Base-by-base conservation (phyloP, 2,113 vertebrate genomes). In the Phylloscopus trochilus region DNA sequence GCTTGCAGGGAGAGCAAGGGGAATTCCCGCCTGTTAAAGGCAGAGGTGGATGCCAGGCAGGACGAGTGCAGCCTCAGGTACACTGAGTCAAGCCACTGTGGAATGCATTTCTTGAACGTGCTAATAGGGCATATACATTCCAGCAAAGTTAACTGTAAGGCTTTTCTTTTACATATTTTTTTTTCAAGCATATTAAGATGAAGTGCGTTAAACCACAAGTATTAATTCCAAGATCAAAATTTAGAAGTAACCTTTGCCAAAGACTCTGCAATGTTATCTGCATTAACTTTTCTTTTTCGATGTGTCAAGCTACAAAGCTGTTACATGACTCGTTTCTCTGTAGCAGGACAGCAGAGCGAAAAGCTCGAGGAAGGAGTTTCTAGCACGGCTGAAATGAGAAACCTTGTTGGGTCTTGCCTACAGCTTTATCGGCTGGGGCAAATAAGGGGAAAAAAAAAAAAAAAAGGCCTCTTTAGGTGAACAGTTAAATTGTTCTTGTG, bases 81-180 rank as follows among this genome's bases (percentile, higher is more conserved):
- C 33, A 1, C 9, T 4, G 0, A 4, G 3, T 8, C 22, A 2
- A 56, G 9, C 35, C 21, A 0, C 26, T 56, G 27, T 0, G 13
- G 6, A 15, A 16, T 8, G 14, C 6, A 3, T 21, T 4, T 1
- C 12, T 10, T 14, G 9, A n/a, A 5, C 2, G 1, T 1, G 28
- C 28, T 22, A 4, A 33, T 8, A 3, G 4, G 5, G 17, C 37
- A 10, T 21, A 0, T 3, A 3, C 9, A 2, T 62, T 35, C 9
- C 30, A 13, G 15, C 21, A 2, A 14, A 24, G 35, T 51, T 43
- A 27, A 19, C n/a, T 6, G 0, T 8, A 17, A 53, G 11, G 49
- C 10, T 85, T 69, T 28, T 27, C 13, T 51, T 73, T 53, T 20
- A 11, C 9, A 0, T 52, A 0, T 52, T 6, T 2, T 5, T 39